Percentiles rank a stretch among this genome's conserved stretches.
phyloP scores from a whole-genome alignment of 2,113 vertebrate species.

The Alouatta palliata region DNA sequence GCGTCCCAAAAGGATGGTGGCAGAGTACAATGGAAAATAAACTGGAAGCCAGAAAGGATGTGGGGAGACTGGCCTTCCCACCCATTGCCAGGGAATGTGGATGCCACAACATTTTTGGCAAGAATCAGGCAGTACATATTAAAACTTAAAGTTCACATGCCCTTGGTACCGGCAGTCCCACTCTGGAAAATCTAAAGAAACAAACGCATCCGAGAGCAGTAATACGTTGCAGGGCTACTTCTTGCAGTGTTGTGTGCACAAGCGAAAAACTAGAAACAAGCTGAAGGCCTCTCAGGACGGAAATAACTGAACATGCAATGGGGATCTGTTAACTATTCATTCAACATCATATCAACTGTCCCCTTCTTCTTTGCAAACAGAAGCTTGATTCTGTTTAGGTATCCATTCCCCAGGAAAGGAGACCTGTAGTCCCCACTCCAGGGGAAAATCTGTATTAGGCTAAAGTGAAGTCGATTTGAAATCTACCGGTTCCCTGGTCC shows the following conservation, averaged over 20 bases:
- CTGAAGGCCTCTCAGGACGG: neutral
- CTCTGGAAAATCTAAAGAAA: neutral
- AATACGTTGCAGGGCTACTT: neutral
- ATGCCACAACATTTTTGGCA: slow-evolving; percentile 17
- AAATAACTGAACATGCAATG: neutral
- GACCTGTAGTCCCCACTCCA: neutral
- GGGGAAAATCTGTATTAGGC: neutral
- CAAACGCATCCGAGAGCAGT: neutral
- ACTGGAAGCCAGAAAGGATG: neutral
- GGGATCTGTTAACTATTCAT: neutral
- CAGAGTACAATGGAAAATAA: neutral
- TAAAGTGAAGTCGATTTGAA: neutral
- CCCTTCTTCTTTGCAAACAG: neutral
- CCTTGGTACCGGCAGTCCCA: neutral
- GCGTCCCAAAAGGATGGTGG: neutral
- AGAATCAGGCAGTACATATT: neutral
- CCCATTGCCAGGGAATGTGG: neutral
- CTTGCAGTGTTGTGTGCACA: neutral
- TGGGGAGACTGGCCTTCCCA: neutral
- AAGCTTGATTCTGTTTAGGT: neutral
- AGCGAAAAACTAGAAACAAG: neutral
- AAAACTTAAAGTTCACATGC: neutral
- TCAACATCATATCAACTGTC: neutral
- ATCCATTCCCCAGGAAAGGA: neutral
- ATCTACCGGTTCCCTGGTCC: neutral